phyloP scores from a whole-genome alignment of 2,888 invertebrate species.

The Xestia rhomboidea region DNA sequence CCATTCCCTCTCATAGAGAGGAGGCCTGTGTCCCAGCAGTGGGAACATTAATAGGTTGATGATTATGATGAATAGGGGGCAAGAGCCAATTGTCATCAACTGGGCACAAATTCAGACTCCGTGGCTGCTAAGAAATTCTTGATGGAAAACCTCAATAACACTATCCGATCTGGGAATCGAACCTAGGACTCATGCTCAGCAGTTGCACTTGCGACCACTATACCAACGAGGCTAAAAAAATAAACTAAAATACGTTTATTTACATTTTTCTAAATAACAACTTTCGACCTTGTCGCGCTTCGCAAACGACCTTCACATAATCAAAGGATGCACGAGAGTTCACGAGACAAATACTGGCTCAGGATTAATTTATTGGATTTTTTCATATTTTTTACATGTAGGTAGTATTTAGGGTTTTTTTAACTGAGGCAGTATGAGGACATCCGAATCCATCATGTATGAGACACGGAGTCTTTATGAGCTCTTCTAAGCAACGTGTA shows the following conservation, averaged over 20 bases:
- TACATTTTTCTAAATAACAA: neutral
- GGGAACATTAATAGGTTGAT: no score
- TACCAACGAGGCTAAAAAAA: neutral
- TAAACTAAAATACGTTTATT: neutral
- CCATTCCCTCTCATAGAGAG: no score
- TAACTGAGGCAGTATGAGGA: neutral
- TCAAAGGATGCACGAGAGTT: neutral
- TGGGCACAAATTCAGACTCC: neutral
- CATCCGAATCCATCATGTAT: no score
- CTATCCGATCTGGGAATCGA: neutral
- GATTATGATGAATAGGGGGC: no score
- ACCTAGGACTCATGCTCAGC: neutral
- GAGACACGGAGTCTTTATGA: no score
- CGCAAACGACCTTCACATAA: conserved; percentile 14
- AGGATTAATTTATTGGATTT: conserved; percentile 17
- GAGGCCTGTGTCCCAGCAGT: no score
- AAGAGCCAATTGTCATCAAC: neutral
- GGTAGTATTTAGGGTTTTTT: neutral
- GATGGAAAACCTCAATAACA: neutral
- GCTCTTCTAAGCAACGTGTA: no score
- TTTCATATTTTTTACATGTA: conserved; percentile 6
- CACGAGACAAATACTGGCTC: conserved; percentile 7
- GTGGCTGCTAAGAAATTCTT: neutral
- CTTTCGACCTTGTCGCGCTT: conserved; percentile 30
- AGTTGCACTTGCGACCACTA: neutral